Evolutionary conservation across 2,888 invertebrate species (phyloP), one percentile per base, ranked within the genome.

Genomic region (Ophion obscuratus): DNA sequence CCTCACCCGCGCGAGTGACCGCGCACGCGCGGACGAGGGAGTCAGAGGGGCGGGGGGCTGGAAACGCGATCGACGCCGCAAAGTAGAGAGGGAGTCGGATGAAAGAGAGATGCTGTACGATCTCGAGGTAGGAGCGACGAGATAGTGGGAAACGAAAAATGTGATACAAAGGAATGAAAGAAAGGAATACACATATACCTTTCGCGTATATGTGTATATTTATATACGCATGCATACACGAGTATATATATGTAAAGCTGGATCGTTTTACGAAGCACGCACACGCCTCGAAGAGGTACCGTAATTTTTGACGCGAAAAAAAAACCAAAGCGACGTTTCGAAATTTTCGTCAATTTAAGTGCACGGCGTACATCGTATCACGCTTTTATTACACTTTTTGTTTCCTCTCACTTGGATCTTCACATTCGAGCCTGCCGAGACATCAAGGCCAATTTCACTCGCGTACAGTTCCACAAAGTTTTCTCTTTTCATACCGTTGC

Each of bases 1-100:
- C 85, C 85, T 83, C 85, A 85, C 36, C 80, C 66, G 82, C 61
- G 79, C 71, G 71, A 47, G 76, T 44, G 80, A 76, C 71, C 53
- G 53, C 53, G 53, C 53, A 53, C 53, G 53, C 53, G 53, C 53
- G 53, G 53, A 53, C 53, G 17, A 17, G 14, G 11, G 53, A 64
- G 67, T 31, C 31, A 70, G 78, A n/a, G 57, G 11, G 59, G 14
- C 61, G 14, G 68, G 81, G 85, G 1, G 76, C 9, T 24, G 66
- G 59, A 47, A 57, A 36, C 57, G 57, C 68, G 79, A 70, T 62
- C 78, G 71, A 70, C 74, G 79, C 20, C 78, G 62, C 11, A 31
- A 62, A 57, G 67, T 67, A 62, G 61, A 61, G 68, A 68, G 80
- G 75, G 83, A 77, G 40, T 27, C 57, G 73, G 79, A 78, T 71